phyloP scores from a whole-genome alignment of 2,113 vertebrate species.

The Aramus guarauna region DNA sequence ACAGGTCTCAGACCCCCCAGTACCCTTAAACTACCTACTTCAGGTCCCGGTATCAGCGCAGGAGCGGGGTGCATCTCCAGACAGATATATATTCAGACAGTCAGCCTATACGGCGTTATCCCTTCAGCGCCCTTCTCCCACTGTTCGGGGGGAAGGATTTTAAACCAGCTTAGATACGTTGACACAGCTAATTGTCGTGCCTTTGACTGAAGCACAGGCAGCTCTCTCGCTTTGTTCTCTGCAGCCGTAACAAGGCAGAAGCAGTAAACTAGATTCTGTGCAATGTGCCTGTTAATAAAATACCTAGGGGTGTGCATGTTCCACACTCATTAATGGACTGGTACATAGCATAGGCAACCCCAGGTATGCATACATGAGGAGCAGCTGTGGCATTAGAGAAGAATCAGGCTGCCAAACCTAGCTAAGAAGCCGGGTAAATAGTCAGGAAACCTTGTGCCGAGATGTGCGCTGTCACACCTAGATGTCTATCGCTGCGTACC shows the following conservation, averaged over 20 bases:
- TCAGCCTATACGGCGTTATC: background rate
- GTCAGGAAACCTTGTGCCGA: background rate
- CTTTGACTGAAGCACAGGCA: background rate
- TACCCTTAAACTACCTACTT: background rate
- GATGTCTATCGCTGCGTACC: background rate
- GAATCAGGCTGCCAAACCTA: background rate
- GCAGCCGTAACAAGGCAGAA: background rate
- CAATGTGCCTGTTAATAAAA: background rate
- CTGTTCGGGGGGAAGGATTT: background rate
- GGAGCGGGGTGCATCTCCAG: background rate
- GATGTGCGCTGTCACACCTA: background rate
- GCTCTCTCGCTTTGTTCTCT: background rate
- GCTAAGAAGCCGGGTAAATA: background rate
- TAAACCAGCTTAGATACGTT: background rate
- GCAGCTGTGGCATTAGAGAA: background rate
- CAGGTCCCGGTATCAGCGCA: background rate
- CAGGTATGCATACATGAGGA: background rate
- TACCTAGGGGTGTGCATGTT: background rate
- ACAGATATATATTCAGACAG: background rate
- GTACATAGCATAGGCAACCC: background rate
- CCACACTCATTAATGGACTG: background rate
- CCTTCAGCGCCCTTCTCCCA: background rate
- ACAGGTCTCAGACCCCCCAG: background rate
- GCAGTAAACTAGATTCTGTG: background rate
- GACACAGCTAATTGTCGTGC: background rate